Evolutionary conservation across 1,140 invertebrate genomes (phyloP), one percentile per base, ranked within the genome.

Genomic region (Oedothorax gibbosus): DNA sequence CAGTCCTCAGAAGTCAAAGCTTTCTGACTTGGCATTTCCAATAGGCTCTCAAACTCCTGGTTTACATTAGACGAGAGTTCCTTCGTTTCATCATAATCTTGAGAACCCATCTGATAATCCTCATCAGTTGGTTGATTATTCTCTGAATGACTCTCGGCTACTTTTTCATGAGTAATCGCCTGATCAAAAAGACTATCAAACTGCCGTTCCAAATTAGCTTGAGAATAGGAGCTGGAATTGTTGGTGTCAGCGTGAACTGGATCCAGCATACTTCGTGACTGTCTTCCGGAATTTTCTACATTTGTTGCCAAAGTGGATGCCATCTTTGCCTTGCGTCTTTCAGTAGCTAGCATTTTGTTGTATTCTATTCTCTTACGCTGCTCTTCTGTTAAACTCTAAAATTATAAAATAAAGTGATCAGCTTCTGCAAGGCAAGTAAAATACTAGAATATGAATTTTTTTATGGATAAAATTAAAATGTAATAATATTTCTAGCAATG

Each of bases 311-410:
- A 35, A 35, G 35, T 51, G 7, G 72, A n/a, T 20, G 51, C 20
- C 11, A 76, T 57, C 18, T 35, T 84, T 11, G 60, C 64, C 66
- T 66, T 84, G 0, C 81, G 60, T 49, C 83, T 18, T 71, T 85
- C 83, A 69, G 56, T 62, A 15, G 83, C 83, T 18, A 85, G 51
- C 56, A 53, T 49, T 62, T 56, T 68, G 49, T 85, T 85, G 21
- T 78, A 64, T 53, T 85, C 83, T 57, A 85, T 78, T 49, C 75
- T 68, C 53, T 62, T 78, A 15, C 35, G 57, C 21, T 85, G 83
- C 50, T 85, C 83, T 21, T 85, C 83, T 15, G 73, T 71, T 10
- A 85, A 49, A 35, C 51, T 78, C 83, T 85, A 21, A n/a, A 78
- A 54, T 18, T 56, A 11, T 50, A 77, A 62, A 62, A 54, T 54